Evolutionary conservation across 2,113 vertebrate species (phyloP).

Genomic region (Petroica traversi): DNA sequence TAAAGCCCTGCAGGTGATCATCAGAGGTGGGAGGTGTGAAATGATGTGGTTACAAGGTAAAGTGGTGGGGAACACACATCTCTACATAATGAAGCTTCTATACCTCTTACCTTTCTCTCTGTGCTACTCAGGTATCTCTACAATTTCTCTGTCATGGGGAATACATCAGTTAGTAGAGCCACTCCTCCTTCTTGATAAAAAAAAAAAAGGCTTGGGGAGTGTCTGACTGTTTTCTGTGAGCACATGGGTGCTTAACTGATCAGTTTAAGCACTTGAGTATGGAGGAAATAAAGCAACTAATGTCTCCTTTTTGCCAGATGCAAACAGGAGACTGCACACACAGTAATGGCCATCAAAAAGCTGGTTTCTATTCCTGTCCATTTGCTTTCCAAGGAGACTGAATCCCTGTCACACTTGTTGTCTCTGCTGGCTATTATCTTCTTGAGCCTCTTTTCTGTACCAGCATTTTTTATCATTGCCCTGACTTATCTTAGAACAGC

Average conservation of each 20-base stretch:
- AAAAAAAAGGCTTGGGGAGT: neutral
- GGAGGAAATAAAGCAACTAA: neutral
- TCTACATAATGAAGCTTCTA: neutral
- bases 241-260: neutral
- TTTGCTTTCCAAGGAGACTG: neutral
- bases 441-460: neutral
- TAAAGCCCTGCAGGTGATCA: neutral
- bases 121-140: neutral
- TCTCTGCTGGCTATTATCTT: neutral
- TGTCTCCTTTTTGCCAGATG: neutral
- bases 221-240: neutral
- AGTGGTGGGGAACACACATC: neutral
- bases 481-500: neutral
- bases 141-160: neutral
- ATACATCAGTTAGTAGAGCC: neutral
- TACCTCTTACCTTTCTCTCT: neutral
- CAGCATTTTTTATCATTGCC: neutral
- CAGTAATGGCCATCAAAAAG: neutral
- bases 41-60: neutral
- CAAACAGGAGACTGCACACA: neutral
- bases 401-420: neutral
- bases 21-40: neutral
- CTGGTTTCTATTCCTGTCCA: neutral
- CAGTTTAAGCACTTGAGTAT: neutral
- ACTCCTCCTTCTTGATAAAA: neutral